Evolutionary conservation across 2,888 invertebrate species (phyloP).

Genomic region (Nephrotoma guestfalica): DNA sequence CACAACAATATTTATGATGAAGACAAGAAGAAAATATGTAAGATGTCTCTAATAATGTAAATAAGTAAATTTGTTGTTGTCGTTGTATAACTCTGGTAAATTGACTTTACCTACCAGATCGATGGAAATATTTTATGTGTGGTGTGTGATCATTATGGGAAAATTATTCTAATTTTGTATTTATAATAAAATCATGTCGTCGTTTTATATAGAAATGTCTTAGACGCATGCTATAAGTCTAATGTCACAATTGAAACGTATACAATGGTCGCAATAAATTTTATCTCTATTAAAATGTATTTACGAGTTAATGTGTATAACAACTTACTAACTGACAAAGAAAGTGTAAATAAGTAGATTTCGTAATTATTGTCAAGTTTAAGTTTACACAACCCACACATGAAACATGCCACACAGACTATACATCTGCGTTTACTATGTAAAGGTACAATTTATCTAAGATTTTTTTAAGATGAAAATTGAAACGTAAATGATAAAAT

Average conservation of each 20-base stretch:
- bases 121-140: background rate
- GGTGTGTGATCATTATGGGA: background rate
- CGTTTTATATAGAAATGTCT: background rate
- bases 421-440: too few species aligned
- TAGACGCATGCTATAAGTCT: background rate
- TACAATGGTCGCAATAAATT: background rate
- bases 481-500: background rate
- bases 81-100: background rate
- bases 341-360: background rate
- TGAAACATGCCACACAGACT: background rate
- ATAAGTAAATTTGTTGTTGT: background rate
- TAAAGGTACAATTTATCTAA: background rate
- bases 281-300: background rate
- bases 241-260: background rate
- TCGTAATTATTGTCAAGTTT: background rate
- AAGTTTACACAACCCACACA: background rate
- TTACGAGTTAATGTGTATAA: background rate
- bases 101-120: background rate
- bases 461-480: background rate
- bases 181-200: background rate
- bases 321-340: background rate
- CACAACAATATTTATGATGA: background rate
- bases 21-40: background rate
- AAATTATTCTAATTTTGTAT: background rate
- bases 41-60: background rate